Evolutionary conservation across 2,888 invertebrate species (phyloP), one percentile per base, ranked within the genome.

Genomic region (Protophormia terraenovae): DNA sequence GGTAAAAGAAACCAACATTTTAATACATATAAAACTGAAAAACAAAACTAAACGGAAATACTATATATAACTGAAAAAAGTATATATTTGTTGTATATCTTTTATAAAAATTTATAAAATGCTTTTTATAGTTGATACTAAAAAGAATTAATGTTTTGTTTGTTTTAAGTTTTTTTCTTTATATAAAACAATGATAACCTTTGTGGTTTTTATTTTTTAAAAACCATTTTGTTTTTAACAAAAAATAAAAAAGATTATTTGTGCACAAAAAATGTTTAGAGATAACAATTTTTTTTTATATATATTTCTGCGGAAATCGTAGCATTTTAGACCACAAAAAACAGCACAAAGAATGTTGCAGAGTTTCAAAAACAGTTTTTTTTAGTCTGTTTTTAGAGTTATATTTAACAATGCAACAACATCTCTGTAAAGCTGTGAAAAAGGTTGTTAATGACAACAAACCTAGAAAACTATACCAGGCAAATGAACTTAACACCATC

Each of bases 261-360:
- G 19, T 64, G 27, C 4, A 29, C 64, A 64, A 73, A 58, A 50
- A 29, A 24, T 47, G 38, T 64, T 71, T 58, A 53, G 53, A 50
- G 71, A 76, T 71, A 76, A n/a, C n/a, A n/a, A 62, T 19, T 66
- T 64, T 78, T 67, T 72, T 35, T 8, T 53, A 4, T 24, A 10
- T 24, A 14, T 47, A 38, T 38, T 47, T 14, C n/a, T 66, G 16
- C 76, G 79, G 76, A 80, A 84, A 76, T 76, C 47, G 64, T 50
- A 50, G 47, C 47, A 64, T 72, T 89, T 88, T 67, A 83, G 88
- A 6, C 86, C 87, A 75, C 72, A 79, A 12, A 87, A 87, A 41
- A 8, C 14, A 27, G n/a, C n/a, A 83, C 87, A 58, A 67, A 87
- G 27, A 77, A 86, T 50, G 14, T 87, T 24, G 84, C 86, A 1